These are phyloP conservation scores for Cliona cf. orientalis DNA, from an alignment of 37 sponge, comb jelly and placozoan species.

Conservation along the genomic window DNA sequence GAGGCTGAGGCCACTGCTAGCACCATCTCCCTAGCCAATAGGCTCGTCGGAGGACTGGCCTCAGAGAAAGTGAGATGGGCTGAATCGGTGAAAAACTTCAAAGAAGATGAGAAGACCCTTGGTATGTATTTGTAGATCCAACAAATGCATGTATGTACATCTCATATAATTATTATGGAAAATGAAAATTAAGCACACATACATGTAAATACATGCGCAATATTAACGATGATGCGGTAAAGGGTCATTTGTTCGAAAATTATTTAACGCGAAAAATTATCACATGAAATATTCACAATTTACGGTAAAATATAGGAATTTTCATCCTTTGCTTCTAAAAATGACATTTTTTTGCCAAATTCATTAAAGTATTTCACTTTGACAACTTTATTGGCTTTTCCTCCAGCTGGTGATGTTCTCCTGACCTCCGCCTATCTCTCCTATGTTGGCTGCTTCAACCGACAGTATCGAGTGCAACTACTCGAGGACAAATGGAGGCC, in stretches of 20 bases:
- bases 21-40: conserved; percentile 91
- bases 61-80: conserved; percentile 98
- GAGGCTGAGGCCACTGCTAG: conserved; percentile 92
- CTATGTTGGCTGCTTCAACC: conserved; percentile 94
- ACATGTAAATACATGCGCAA: too few relatives aligned
- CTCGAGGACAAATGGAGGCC: conserved; percentile 83
- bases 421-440: conserved; percentile 93
- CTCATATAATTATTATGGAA: neutral
- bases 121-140: conserved; percentile 2
- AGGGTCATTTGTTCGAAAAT: too few relatives aligned
- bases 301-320: too few relatives aligned
- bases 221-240: too few relatives aligned
- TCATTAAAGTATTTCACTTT: neutral
- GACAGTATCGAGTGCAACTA: conserved; percentile 78
- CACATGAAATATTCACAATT: too few relatives aligned
- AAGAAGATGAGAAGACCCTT: conserved; percentile 81
- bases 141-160: neutral
- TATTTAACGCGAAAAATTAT: too few relatives aligned
- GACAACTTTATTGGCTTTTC: neutral
- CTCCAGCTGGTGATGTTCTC: conserved; percentile 91
- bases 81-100: conserved; percentile 86
- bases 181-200: too few relatives aligned
- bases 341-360: neutral
- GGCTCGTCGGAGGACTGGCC: conserved; percentile 90
- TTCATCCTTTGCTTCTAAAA: too few relatives aligned